phyloP scores from a whole-genome alignment of 2,888 invertebrate genomes.

The Mythimna impura region DNA sequence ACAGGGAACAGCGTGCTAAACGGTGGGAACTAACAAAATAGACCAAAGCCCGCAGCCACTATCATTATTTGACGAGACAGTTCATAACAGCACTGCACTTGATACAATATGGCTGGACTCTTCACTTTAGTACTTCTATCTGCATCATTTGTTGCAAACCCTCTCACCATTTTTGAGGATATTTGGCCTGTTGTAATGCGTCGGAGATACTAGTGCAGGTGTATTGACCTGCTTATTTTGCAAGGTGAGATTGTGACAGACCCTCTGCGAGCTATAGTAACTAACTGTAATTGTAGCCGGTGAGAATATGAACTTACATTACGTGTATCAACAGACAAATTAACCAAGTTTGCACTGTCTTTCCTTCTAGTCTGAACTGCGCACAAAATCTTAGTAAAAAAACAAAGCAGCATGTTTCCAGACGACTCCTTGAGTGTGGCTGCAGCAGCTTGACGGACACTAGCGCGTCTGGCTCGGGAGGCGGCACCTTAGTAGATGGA shows the following conservation, averaged over 20 bases:
- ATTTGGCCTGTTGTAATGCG: not conserved
- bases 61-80: too few species aligned
- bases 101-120: too few species aligned
- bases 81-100: too few species aligned
- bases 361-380: not conserved
- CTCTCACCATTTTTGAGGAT: not conserved
- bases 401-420: slow-evolving; percentile 24
- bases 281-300: not conserved
- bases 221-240: too few species aligned
- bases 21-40: not conserved
- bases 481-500: slow-evolving; percentile 64
- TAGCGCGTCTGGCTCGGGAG: too few species aligned
- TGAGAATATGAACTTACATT: not conserved
- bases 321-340: not conserved
- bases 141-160: not conserved
- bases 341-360: not conserved
- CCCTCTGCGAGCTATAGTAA: too few species aligned
- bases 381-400: slow-evolving; percentile 20
- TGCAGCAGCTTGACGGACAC: not conserved
- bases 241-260: too few species aligned
- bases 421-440: not conserved
- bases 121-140: too few species aligned
- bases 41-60: not conserved
- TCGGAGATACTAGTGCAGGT: too few species aligned
- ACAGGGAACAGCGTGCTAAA: too few species aligned